phyloP scores from a whole-genome alignment of 1,140 invertebrate species.

The Tetranychus cinnabarinus region DNA sequence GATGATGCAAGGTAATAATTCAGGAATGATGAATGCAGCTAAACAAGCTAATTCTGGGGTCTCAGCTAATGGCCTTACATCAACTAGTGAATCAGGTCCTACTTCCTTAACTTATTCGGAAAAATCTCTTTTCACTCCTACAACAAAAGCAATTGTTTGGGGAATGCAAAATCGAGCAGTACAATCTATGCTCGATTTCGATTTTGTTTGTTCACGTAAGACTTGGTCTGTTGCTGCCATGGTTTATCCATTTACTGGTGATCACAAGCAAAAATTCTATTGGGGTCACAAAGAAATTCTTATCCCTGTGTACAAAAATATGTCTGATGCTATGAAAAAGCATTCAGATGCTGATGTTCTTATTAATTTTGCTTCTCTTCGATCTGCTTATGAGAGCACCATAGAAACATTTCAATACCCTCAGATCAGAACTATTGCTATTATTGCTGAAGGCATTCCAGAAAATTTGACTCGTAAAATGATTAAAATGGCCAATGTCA shows the following conservation, averaged over 20 bases:
- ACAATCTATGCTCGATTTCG: slow-evolving; percentile 93
- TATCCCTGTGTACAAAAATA: slow-evolving; percentile 87
- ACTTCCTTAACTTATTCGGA: slow-evolving; percentile 5
- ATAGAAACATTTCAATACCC: slow-evolving; percentile 75
- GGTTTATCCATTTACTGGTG: slow-evolving; percentile 93
- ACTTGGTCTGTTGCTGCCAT: slow-evolving; percentile 68
- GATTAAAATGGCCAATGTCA: slow-evolving; percentile 58
- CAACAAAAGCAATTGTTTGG: slow-evolving; percentile 89
- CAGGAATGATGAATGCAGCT: background rate
- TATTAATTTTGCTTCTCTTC: slow-evolving; percentile 92
- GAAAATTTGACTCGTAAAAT: slow-evolving; percentile 92
- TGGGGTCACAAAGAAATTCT: slow-evolving; percentile 97
- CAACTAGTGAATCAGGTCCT: background rate
- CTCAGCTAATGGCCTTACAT: background rate
- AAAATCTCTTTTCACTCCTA: slow-evolving; percentile 12
- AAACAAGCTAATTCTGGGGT: background rate
- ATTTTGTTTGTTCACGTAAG: slow-evolving; percentile 79
- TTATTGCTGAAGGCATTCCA: slow-evolving; percentile 96
- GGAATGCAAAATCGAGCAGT: slow-evolving; percentile 97
- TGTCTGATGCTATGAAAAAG: slow-evolving; percentile 85
- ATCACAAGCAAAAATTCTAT: slow-evolving; percentile 98
- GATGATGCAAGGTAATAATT: slow-evolving; percentile 20
- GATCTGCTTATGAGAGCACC: slow-evolving; percentile 92
- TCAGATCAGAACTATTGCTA: slow-evolving; percentile 86
- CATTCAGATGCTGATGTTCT: slow-evolving; percentile 86